These are phyloP conservation scores for Himalopsyche kuldschensis DNA, from an alignment of 2,888 invertebrate genomes.

Conservation along the genomic window DNA sequence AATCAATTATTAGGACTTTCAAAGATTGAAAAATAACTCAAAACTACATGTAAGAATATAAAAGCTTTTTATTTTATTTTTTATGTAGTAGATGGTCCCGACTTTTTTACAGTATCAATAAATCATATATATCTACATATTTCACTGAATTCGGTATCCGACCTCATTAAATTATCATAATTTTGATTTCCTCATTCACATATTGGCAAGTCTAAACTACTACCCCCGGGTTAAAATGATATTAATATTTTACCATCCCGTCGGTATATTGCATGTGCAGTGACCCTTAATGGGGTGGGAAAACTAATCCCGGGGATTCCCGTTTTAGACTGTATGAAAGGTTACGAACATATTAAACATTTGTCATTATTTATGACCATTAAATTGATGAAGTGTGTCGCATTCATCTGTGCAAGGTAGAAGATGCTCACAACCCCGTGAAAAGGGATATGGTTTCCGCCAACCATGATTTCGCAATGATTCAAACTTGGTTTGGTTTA, in stretches of 20 bases:
- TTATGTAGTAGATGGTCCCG: no score
- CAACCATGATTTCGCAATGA: neutral
- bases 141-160: neutral
- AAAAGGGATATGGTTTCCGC: neutral
- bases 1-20: no score
- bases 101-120: no score
- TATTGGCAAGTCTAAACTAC: neutral
- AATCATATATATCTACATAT: no score
- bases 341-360: neutral
- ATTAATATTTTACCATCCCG: neutral
- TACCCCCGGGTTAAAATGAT: neutral
- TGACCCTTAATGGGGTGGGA: neutral
- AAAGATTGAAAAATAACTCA: no score
- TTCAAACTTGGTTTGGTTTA: no score
- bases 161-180: neutral
- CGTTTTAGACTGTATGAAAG: neutral
- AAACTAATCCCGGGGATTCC: neutral
- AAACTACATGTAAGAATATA: no score
- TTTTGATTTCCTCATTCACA: neutral
- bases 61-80: no score
- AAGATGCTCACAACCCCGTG: neutral
- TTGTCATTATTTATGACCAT: neutral
- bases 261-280: neutral
- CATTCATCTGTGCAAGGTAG: neutral
- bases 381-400: neutral